Evolutionary conservation across 1,140 invertebrate species (phyloP).

Genomic region (Paraescarpia echinospica): DNA sequence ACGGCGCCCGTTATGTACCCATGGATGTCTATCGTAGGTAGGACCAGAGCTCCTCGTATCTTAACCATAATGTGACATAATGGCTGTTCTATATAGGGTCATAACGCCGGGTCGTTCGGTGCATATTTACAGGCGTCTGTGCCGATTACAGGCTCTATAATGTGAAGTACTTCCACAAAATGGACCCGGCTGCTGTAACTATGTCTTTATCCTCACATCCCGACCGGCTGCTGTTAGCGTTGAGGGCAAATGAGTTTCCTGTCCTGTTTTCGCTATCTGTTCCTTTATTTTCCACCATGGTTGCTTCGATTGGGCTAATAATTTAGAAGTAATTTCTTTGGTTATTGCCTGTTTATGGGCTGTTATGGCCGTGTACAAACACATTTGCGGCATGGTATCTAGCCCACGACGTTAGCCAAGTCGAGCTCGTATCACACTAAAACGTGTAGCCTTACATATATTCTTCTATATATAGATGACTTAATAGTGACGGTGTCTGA

Average conservation of each 20-base stretch:
- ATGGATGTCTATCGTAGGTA: conserved; percentile 97
- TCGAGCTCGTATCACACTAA: not conserved
- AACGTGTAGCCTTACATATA: not conserved
- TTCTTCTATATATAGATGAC: conserved; percentile 1
- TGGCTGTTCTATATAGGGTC: not conserved
- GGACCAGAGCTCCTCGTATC: conserved; percentile 48
- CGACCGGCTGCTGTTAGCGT: not conserved
- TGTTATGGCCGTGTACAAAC: not conserved
- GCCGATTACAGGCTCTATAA: not conserved
- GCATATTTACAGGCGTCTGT: not conserved
- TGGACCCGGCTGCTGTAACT: not conserved
- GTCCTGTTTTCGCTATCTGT: not conserved
- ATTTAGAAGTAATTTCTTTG: not conserved
- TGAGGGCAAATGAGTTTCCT: not conserved
- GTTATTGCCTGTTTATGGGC: not conserved
- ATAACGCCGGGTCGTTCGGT: not conserved
- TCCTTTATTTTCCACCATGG: not conserved
- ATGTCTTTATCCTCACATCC: not conserved
- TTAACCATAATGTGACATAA: conserved; percentile 6
- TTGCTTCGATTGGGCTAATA: not conserved
- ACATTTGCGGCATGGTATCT: not conserved
- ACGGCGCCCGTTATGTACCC: conserved; percentile 74
- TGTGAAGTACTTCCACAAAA: not conserved
- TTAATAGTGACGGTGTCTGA: not conserved
- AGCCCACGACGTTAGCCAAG: not conserved